Evolutionary conservation across 1,140 invertebrate genomes (phyloP).

Genomic region (Drosophila ogumai): DNA sequence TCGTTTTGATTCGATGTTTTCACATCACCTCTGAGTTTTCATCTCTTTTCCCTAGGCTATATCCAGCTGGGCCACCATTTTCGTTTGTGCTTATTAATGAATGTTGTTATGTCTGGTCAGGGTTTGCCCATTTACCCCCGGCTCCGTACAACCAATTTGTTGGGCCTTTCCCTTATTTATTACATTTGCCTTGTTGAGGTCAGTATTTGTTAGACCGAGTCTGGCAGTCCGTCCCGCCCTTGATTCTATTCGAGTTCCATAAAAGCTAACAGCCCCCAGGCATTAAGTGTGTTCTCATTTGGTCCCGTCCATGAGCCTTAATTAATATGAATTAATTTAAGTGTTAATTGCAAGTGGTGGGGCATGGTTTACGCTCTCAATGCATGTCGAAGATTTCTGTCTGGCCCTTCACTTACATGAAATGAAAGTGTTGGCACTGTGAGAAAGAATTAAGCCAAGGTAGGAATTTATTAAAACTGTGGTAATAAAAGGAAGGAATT

Average conservation of each 20-base stretch:
- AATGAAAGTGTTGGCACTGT: slow-evolving; percentile 65
- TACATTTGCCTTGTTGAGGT: slow-evolving; percentile 81
- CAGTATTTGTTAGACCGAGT: slow-evolving; percentile 68
- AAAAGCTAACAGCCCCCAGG: slow-evolving; percentile 68
- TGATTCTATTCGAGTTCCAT: slow-evolving; percentile 45
- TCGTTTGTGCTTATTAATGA: slow-evolving; percentile 77
- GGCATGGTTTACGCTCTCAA: slow-evolving; percentile 52
- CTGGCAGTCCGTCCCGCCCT: slow-evolving; percentile 25
- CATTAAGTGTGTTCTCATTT: slow-evolving; percentile 81
- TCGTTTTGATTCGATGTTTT: neutral
- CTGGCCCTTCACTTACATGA: slow-evolving; percentile 31
- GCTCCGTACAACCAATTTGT: slow-evolving; percentile 29
- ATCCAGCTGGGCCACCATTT: slow-evolving; percentile 72
- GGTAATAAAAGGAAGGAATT: neutral
- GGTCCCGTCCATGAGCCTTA: slow-evolving; percentile 59
- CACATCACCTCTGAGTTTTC: neutral
- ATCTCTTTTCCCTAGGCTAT: slow-evolving; percentile 12
- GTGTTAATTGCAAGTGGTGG: slow-evolving; percentile 81
- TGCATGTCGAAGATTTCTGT: slow-evolving; percentile 45
- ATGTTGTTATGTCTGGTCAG: slow-evolving; percentile 74
- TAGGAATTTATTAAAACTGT: neutral
- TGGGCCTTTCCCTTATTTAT: slow-evolving; percentile 68
- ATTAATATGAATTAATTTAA: slow-evolving; percentile 83
- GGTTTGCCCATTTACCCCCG: slow-evolving; percentile 54
- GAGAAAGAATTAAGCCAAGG: slow-evolving; percentile 9